Conservation (phyloP, 2,888 invertebrate species). For the Lepidocyrtoides sp. region DNA sequence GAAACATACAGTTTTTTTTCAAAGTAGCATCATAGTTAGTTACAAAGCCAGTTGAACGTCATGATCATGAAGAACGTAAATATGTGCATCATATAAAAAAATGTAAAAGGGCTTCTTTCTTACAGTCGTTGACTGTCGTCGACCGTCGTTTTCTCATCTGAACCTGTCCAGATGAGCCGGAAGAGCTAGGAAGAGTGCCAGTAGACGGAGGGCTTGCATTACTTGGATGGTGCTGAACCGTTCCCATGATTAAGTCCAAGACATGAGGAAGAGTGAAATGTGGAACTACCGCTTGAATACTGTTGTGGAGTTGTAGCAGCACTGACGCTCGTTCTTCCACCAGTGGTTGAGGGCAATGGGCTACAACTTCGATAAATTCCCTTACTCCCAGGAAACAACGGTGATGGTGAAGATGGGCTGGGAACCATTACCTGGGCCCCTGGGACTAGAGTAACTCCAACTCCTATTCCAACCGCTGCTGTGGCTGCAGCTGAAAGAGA, state of each 20-base stretch:
- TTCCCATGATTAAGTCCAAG: conserved; percentile 71
- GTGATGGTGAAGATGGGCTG: conserved; percentile 22
- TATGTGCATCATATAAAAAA: neutral
- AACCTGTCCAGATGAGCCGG: conserved; percentile 72
- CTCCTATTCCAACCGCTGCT: conserved; percentile 37
- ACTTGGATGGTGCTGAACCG: conserved; percentile 48
- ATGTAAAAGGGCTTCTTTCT: conserved; percentile 48
- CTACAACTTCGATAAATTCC: conserved; percentile 61
- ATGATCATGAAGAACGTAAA: neutral
- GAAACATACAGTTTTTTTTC: neutral
- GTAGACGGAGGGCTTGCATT: conserved; percentile 62
- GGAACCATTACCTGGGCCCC: conserved; percentile 52
- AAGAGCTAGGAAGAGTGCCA: conserved; percentile 11
- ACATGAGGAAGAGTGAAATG: conserved; percentile 66
- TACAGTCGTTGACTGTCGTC: conserved; percentile 77
- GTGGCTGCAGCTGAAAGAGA: conserved; percentile 32
- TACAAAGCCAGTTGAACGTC: neutral
- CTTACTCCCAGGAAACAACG: conserved; percentile 26
- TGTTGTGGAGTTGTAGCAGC: conserved; percentile 22
- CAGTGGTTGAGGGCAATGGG: conserved; percentile 41
- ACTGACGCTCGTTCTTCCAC: conserved; percentile 25
- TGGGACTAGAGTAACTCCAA: conserved; percentile 58
- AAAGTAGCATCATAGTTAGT: neutral
- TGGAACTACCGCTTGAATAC: conserved; percentile 40
- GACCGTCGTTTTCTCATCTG: conserved; percentile 78